Evolutionary conservation across 2,113 vertebrate species (phyloP).

Genomic region (Psilopogon haemacephalus): DNA sequence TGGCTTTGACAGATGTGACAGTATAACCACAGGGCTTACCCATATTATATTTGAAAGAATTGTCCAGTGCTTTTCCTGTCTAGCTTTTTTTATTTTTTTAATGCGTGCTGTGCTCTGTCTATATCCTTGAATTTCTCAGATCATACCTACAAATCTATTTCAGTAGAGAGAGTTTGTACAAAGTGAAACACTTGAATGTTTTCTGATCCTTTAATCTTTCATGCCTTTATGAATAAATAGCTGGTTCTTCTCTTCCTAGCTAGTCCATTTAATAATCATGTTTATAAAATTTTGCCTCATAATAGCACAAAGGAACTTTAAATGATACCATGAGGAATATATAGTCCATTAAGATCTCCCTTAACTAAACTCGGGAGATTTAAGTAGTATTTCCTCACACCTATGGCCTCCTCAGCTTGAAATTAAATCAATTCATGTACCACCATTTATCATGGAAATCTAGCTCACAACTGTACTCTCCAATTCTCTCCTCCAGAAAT

Average conservation of each 20-base stretch:
- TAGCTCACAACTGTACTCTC: conserved; percentile 5
- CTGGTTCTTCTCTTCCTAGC: not conserved
- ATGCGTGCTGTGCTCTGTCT: not conserved
- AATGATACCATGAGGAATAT: not conserved
- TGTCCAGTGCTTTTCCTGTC: not conserved
- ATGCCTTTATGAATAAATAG: not conserved
- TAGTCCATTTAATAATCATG: conserved; percentile 13
- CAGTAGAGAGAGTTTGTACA: not conserved
- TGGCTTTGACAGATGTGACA: not conserved
- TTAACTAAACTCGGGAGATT: not conserved
- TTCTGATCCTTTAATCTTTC: not conserved
- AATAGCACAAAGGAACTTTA: not conserved
- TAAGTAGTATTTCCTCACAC: not conserved
- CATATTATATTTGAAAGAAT: not conserved
- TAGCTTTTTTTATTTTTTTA: not conserved
- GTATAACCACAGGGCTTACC: not conserved
- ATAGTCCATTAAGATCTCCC: not conserved
- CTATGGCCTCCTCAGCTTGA: not conserved
- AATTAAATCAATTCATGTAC: conserved; percentile 58
- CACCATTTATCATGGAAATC: conserved; percentile 59
- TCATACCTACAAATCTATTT: not conserved
- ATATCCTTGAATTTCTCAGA: not conserved
- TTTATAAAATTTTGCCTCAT: not conserved
- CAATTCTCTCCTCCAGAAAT: conserved; percentile 47
- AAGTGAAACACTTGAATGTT: not conserved